Evolutionary conservation across 1,140 invertebrate genomes (phyloP), one percentile per base, ranked within the genome.

Genomic region (Acromyrmex heyeri): DNA sequence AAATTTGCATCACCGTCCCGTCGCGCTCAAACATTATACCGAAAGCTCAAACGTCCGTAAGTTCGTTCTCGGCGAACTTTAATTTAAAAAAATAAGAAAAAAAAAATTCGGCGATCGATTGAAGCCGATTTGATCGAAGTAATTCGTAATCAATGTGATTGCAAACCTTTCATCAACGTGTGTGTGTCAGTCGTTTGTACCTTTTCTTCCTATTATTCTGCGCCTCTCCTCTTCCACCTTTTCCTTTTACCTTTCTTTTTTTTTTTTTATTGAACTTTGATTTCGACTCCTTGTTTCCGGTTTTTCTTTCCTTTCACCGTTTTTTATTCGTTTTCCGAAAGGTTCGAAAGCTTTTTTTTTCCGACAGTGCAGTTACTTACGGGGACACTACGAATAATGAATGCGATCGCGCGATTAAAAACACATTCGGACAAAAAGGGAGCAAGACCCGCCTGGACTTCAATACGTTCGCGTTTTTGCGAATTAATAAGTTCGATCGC

Each of bases 281-380:
- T 86, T 86, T 86, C 21, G n/a, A 30, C 27, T 79, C 34, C 72
- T 78, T 34, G 27, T 79, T 86, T 86, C 62, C 53, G 34, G 12
- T 81, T 64, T 79, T 65, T 81, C 76, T 86, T 70, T 86, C 86
- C 69, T 87, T 73, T 85, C 86, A 70, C 67, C 55, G 78, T 87
- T 87, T 24, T 53, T 87, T n/a, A 85, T 50, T 73, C 86, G 59
- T 85, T 82, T 64, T 14, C 34, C 64, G n/a, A 50, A 72, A 55
- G 53, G 30, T 87, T 82, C 24, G 78, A 65, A 30, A 57, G 30
- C 2, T 16, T 69, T 69, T 38, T 7, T 73, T 79, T 88, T 86
- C 57, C 67, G 76, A 88, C 65, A 79, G 77, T 87, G 73, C 86
- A 87, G 79, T 87, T 87, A 87, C 86, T 89, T 89, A 87, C 61